phyloP scores from a whole-genome alignment of 2,797 vertebrate genomes.

The Siniperca undulata region DNA sequence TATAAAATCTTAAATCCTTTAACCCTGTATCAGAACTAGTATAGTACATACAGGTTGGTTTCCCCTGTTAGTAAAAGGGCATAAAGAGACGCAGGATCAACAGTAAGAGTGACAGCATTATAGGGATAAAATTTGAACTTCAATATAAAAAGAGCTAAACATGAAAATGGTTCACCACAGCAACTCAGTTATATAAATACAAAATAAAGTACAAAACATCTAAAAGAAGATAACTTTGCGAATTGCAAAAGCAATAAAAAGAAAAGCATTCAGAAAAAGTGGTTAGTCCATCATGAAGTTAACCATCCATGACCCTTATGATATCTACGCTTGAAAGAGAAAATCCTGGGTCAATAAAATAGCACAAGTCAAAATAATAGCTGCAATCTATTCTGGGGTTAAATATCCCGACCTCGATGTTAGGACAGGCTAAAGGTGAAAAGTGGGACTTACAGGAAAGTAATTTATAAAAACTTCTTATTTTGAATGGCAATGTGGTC shows the following conservation, averaged over 20 bases:
- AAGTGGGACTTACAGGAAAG: constrained; percentile 7
- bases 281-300: constrained; percentile 24
- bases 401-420: constrained; percentile 35
- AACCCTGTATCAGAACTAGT: background rate
- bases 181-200: constrained; percentile 12
- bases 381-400: constrained; percentile 34
- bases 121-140: background rate
- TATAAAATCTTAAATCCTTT: background rate
- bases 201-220: constrained; percentile 4
- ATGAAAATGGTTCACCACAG: constrained; percentile 8
- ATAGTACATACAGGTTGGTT: background rate
- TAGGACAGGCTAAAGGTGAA: constrained; percentile 25
- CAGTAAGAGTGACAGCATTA: background rate
- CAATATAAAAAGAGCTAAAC: background rate
- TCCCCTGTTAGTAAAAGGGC: background rate
- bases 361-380: constrained; percentile 36
- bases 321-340: constrained; percentile 25
- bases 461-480: constrained; percentile 9
- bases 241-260: background rate
- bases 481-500: constrained; percentile 12
- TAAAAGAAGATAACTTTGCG: background rate
- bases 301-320: constrained; percentile 20
- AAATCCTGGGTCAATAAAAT: constrained; percentile 23
- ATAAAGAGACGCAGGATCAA: background rate
- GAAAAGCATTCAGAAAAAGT: constrained; percentile 7